Conservation (phyloP, 2,888 invertebrate species). For the Drosophila demipolita region DNA sequence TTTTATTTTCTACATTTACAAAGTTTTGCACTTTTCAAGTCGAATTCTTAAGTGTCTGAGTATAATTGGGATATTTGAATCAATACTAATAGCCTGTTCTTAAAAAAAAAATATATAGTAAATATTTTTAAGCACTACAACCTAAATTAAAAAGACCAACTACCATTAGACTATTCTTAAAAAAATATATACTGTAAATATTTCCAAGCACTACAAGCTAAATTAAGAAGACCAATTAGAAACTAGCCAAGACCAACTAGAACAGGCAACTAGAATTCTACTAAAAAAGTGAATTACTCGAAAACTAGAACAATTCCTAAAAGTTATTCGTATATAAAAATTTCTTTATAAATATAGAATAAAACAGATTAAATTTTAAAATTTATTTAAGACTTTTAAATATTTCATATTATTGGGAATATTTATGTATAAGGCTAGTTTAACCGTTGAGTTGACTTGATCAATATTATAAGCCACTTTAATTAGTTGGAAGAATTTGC, state of each 20-base stretch:
- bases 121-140: too few relatives aligned
- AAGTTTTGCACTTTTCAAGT: not conserved
- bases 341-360: fast-evolving
- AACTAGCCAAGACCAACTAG: not conserved
- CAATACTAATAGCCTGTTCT: not conserved
- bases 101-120: not conserved
- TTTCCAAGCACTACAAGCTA: too few relatives aligned
- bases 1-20: not conserved
- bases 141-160: too few relatives aligned
- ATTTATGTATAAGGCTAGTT: too few relatives aligned
- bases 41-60: not conserved
- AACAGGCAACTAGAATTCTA: too few relatives aligned
- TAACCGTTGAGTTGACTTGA: not conserved
- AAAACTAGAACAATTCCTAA: too few relatives aligned
- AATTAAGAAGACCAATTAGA: too few relatives aligned
- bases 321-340: not conserved
- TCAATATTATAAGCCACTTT: not conserved
- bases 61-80: fast-evolving
- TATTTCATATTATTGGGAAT: not conserved
- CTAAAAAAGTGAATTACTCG: too few relatives aligned
- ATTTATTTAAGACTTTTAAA: not conserved
- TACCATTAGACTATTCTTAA: too few relatives aligned
- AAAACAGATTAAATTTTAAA: not conserved
- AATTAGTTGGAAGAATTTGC: not conserved
- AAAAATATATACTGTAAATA: too few relatives aligned